phyloP scores from a whole-genome alignment of 2,797 vertebrate species.

The Danio kyathit region DNA sequence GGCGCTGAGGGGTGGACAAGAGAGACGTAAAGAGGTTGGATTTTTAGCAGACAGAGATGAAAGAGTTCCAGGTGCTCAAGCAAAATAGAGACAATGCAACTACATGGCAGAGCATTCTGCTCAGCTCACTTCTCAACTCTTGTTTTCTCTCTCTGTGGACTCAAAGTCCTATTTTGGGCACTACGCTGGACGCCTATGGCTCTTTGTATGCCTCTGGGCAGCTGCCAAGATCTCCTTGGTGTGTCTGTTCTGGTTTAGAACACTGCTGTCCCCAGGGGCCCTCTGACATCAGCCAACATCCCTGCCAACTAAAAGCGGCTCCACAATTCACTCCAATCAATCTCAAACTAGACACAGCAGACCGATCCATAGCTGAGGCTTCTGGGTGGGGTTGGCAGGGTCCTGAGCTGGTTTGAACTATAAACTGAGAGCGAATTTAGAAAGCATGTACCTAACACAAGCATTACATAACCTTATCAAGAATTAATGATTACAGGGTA shows the following conservation, averaged over 20 bases:
- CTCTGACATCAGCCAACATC: conserved; percentile 60
- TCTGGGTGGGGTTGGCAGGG: conserved; percentile 22
- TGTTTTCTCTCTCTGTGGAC: conserved; percentile 20
- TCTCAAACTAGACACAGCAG: conserved; percentile 64
- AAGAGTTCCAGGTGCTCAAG: conserved; percentile 51
- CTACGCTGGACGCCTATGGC: conserved; percentile 48
- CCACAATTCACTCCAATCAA: conserved; percentile 63
- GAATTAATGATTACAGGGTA: conserved; percentile 1
- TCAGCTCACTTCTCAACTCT: conserved; percentile 38
- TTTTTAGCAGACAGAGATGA: conserved; percentile 52
- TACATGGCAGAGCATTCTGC: conserved; percentile 45
- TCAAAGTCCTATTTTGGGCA: conserved; percentile 59
- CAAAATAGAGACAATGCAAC: conserved; percentile 52
- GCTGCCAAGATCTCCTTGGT: conserved; percentile 60
- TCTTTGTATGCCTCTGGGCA: conserved; percentile 60
- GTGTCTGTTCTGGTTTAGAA: conserved; percentile 61
- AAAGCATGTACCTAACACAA: background rate
- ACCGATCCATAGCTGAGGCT: conserved; percentile 15
- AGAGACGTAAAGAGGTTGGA: conserved; percentile 34
- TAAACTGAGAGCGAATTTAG: background rate
- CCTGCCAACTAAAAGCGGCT: conserved; percentile 59
- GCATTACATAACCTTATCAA: conserved; percentile 2
- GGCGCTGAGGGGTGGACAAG: background rate
- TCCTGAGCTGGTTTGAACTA: conserved; percentile 11
- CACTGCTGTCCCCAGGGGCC: conserved; percentile 53